These are phyloP conservation scores for Anthophora plumipes DNA, from an alignment of 2,888 invertebrate genomes.

Conservation along the genomic window DNA sequence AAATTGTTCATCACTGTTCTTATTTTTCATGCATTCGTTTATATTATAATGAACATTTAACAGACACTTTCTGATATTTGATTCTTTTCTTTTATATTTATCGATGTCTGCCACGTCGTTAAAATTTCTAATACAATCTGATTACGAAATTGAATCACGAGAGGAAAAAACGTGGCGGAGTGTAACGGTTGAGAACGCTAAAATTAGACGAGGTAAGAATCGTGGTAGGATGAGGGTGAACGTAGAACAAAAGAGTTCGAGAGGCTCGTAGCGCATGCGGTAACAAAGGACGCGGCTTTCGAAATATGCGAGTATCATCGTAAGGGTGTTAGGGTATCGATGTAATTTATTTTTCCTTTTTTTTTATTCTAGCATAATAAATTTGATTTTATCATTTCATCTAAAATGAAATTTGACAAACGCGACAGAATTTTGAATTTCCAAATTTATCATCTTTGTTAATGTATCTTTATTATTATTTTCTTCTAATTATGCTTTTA, in stretches of 20 bases:
- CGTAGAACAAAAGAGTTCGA: conserved; percentile 6
- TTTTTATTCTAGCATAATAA: not conserved
- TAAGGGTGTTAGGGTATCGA: conserved; percentile 6
- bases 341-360: not conserved
- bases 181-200: not conserved
- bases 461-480: too few relatives aligned
- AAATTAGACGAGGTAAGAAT: not conserved
- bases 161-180: not conserved
- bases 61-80: too few relatives aligned
- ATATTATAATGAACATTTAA: too few relatives aligned
- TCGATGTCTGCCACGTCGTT: not conserved
- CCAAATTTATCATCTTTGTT: too few relatives aligned
- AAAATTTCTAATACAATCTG: not conserved
- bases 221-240: not conserved
- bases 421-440: too few relatives aligned
- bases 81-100: not conserved
- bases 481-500: too few relatives aligned
- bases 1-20: too few relatives aligned
- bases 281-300: conserved; percentile 9
- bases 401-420: too few relatives aligned
- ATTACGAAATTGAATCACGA: not conserved
- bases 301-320: not conserved
- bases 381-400: too few relatives aligned
- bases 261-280: not conserved
- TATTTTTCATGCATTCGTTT: too few relatives aligned